Base-by-base conservation (phyloP, 1,140 invertebrate genomes). In the Drosophila leontia region DNA sequence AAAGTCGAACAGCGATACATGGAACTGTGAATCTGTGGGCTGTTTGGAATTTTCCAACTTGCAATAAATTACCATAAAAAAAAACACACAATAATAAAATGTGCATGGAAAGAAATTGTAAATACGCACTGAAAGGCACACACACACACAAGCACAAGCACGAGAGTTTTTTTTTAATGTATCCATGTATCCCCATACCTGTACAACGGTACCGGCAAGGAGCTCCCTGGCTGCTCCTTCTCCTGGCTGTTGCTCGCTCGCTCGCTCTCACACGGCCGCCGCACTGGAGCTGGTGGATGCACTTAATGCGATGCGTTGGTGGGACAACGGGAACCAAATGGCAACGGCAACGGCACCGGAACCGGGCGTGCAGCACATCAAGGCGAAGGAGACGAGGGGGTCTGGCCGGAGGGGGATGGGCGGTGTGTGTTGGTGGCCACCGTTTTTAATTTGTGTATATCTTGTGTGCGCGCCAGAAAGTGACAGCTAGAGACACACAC, bases 301-400 rank as follows among this genome's bases (percentile, higher is more conserved):
- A 56, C 53, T 56, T 56, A 26, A 39, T 56, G 68, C 50, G 47
- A 32, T 71, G 60, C 75, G 75, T 71, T 77, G 80, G 60, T 63
- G 70, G 67, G 59, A 47, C 45, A 59, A 56, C 78, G 72, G 61
- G 74, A 71, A 71, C 48, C 53, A 58, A 72, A 63, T 51, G 79
- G 80, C 84, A 87, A 80, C 84, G 83, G 84, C 82, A 87, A 63
- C 57, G 79, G 76, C 84, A 87, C 84, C 84, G 83, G 84, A 88
- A 87, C 77, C 84, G 80, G 78, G 82, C 68, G 82, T 82, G 75
- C 69, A 86, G 79, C 69, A 85, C 60, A 76, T 85, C 80, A 75
- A 72, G 77, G 70, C 67, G 35, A 29, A 39, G 68, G 45, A 39
- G 45, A 19, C 34, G 71, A 23, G 47, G 55, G 56, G 50, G 55